These are phyloP conservation scores for Phragmatobia fuliginosa DNA, from an alignment of 2,888 invertebrate species.

Conservation along the genomic window DNA sequence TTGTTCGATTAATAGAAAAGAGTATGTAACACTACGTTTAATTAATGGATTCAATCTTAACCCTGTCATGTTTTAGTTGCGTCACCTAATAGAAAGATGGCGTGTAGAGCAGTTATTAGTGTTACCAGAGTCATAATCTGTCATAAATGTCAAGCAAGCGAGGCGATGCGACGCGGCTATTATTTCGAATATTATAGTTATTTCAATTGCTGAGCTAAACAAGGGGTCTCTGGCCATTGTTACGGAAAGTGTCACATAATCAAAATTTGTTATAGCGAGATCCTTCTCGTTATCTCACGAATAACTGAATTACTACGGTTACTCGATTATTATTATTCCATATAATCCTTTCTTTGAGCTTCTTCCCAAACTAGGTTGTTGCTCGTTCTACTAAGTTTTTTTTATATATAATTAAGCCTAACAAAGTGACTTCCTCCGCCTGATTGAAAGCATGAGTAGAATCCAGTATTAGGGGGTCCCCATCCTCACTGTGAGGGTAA, in stretches of 20 bases:
- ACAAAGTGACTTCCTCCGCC: no score
- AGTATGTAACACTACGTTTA: no score
- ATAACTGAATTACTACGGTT: neutral
- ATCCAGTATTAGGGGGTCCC: no score
- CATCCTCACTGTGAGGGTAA: no score
- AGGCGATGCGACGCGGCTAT: constrained; percentile 70
- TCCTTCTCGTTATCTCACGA: neutral
- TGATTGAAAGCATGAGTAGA: no score
- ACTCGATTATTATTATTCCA: neutral
- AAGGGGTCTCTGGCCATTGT: constrained; percentile 73
- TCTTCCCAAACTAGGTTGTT: no score
- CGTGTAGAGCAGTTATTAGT: constrained; percentile 79
- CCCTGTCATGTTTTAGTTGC: constrained; percentile 69
- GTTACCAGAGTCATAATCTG: constrained; percentile 79
- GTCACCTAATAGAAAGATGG: constrained; percentile 82
- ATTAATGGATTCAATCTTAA: constrained; percentile 76
- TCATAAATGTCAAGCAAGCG: constrained; percentile 81
- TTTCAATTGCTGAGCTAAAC: constrained; percentile 73
- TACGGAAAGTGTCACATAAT: constrained; percentile 75
- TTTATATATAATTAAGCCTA: no score
- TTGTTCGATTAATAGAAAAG: constrained; percentile 76
- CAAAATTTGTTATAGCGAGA: constrained; percentile 58
- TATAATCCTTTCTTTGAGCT: neutral
- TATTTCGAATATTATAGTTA: constrained; percentile 75
- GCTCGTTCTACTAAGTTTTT: no score